Conservation (phyloP, 1,140 invertebrate species). For the Zaprionus ghesquierei region DNA sequence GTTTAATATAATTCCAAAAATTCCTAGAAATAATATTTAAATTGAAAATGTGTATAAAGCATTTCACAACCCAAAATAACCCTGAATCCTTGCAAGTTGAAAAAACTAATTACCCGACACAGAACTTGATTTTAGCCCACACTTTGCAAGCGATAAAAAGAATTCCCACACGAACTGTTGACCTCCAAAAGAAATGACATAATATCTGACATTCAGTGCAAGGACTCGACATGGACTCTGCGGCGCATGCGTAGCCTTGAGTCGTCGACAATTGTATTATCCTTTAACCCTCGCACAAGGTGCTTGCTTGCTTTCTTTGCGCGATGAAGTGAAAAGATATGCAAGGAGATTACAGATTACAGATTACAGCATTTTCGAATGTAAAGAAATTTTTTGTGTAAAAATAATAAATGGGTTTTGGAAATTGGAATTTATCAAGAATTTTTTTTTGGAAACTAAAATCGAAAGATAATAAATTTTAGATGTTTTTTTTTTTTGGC, state of each 20-base stretch:
- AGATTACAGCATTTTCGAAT: neutral
- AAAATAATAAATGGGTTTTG: constrained; percentile 7
- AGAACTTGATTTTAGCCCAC: neutral
- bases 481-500: neutral
- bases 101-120: neutral
- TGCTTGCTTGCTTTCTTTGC: neutral
- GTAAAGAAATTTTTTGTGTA: neutral
- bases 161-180: neutral
- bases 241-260: constrained; percentile 45
- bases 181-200: constrained; percentile 17
- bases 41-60: no score
- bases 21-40: neutral
- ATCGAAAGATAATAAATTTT: neutral
- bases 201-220: constrained; percentile 27
- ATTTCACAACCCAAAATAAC: neutral
- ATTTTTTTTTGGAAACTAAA: neutral
- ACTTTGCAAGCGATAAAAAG: no score
- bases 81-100: neutral
- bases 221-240: neutral
- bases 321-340: constrained; percentile 17
- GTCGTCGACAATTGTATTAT: neutral
- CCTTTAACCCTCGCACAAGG: neutral
- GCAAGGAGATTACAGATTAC: neutral
- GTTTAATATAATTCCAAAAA: neutral
- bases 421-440: neutral